Conservation (phyloP, 2,888 invertebrate species). For the Rhorus exstirpatorius region DNA sequence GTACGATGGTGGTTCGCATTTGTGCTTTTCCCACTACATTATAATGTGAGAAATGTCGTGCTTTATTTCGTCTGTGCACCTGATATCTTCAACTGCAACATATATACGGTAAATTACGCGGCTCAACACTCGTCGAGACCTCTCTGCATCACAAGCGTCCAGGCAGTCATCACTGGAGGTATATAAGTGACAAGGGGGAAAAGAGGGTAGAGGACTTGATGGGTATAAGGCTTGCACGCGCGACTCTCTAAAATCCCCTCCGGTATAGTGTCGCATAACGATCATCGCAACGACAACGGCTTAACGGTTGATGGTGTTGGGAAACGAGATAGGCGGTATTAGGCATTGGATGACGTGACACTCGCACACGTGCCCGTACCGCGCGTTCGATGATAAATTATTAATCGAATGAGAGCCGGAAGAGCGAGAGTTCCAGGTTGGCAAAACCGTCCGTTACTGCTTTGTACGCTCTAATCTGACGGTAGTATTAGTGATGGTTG, state of each 20-base stretch:
- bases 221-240: background rate
- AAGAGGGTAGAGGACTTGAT: background rate
- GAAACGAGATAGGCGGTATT: slow-evolving; percentile 38
- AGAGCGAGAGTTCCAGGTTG: slow-evolving; percentile 55
- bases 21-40: no score
- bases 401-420: slow-evolving; percentile 62
- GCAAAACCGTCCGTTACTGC: slow-evolving; percentile 53
- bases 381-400: slow-evolving; percentile 63
- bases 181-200: slow-evolving; percentile 2
- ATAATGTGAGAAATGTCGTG: no score
- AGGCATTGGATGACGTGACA: slow-evolving; percentile 31
- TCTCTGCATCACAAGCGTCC: background rate
- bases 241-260: slow-evolving; percentile 42
- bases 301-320: slow-evolving; percentile 45
- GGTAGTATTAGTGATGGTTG: slow-evolving; percentile 41
- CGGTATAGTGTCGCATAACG: slow-evolving; percentile 50
- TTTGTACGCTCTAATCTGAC: slow-evolving; percentile 12
- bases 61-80: no score
- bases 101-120: no score
- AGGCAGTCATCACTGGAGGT: background rate
- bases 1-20: no score
- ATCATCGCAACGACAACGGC: slow-evolving; percentile 63
- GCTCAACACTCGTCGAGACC: background rate
- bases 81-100: no score
- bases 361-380: slow-evolving; percentile 22